Conservation (phyloP, 2,888 invertebrate genomes). For the Nemotelus pantherinus region DNA sequence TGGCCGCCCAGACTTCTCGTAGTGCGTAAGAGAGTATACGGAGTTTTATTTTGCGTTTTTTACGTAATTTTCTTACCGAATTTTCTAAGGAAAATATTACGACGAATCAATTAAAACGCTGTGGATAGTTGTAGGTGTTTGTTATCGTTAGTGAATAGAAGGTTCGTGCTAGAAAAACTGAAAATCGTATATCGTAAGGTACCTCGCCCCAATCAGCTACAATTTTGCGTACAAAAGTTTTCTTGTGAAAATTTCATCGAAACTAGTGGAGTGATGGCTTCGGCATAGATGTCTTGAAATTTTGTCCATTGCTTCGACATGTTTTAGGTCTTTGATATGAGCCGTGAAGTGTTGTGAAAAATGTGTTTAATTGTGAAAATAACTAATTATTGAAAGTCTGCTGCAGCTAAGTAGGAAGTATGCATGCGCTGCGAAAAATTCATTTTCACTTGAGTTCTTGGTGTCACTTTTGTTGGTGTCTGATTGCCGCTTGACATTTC, state of each 20-base stretch:
- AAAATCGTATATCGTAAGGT: slow-evolving; percentile 8
- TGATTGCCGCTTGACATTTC: slow-evolving; percentile 26
- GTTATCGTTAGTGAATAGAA: slow-evolving; percentile 7
- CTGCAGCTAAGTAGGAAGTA: neutral
- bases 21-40: slow-evolving; percentile 36
- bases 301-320: too few relatives aligned
- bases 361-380: neutral
- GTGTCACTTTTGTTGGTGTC: slow-evolving; percentile 36
- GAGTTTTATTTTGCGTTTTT: slow-evolving; percentile 26
- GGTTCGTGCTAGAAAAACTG: slow-evolving; percentile 13
- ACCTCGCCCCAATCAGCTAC: slow-evolving; percentile 32
- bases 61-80: slow-evolving; percentile 18
- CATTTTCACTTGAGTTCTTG: slow-evolving; percentile 9
- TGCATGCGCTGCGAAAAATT: slow-evolving; percentile 26
- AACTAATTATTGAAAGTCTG: neutral
- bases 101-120: slow-evolving; percentile 38
- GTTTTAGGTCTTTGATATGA: too few relatives aligned
- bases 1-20: slow-evolving; percentile 42
- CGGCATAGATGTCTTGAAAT: too few relatives aligned
- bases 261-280: too few relatives aligned
- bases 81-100: slow-evolving; percentile 30
- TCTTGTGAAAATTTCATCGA: too few relatives aligned
- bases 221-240: slow-evolving; percentile 26
- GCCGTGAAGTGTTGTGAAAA: neutral
- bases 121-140: slow-evolving; percentile 28